A percentile compares a stretch with the other conserved stretches of the same genome.
phyloP scores from a whole-genome alignment of 2,797 vertebrate species.

The Ibycter americanus region DNA sequence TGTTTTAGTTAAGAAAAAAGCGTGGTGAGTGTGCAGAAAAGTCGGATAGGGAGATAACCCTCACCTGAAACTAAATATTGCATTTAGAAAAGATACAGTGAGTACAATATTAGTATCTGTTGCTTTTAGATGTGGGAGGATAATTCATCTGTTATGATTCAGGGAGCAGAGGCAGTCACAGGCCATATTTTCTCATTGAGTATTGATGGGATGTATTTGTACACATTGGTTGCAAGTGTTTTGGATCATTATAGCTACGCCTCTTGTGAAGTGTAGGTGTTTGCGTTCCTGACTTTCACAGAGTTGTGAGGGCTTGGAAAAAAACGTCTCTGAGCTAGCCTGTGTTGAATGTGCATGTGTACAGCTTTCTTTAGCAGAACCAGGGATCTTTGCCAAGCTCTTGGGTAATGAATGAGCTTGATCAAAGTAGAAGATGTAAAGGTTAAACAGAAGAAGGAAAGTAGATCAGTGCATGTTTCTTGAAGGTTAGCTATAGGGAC shows the following conservation, averaged over 20 bases:
- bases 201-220: slow-evolving; percentile 45
- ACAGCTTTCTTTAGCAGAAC: slow-evolving; percentile 15
- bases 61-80: not conserved
- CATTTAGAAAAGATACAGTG: not conserved
- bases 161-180: slow-evolving; percentile 21
- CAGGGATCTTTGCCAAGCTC: slow-evolving; percentile 17
- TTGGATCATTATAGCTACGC: slow-evolving; percentile 21
- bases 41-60: not conserved
- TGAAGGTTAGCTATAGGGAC: not conserved
- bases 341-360: not conserved
- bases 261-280: slow-evolving; percentile 52
- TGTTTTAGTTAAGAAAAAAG: not conserved
- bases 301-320: not conserved
- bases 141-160: slow-evolving; percentile 7
- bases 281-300: slow-evolving; percentile 35
- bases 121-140: slow-evolving; percentile 21
- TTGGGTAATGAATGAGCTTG: not conserved
- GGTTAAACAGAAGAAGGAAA: not conserved
- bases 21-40: not conserved
- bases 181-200: slow-evolving; percentile 1
- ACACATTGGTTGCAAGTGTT: slow-evolving; percentile 31
- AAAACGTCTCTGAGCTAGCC: not conserved
- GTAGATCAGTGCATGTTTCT: not conserved
- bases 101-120: not conserved
- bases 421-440: not conserved